phyloP scores from a whole-genome alignment of 1,140 invertebrate species.

The Oryzaephilus surinamensis region DNA sequence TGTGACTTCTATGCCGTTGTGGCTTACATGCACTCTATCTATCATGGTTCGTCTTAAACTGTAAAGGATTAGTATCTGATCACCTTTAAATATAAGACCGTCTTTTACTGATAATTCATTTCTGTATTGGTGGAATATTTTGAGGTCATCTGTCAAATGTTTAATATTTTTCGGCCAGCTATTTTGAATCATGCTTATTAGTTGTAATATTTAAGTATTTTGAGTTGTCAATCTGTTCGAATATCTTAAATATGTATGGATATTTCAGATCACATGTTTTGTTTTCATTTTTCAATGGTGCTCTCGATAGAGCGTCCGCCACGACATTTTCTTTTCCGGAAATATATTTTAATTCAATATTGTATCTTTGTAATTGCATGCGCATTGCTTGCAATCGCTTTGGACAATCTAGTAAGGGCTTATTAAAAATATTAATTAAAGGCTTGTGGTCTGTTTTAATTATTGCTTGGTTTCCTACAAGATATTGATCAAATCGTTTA shows the following conservation, averaged over 20 bases:
- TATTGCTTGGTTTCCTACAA: slow-evolving; percentile 23
- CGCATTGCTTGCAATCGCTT: slow-evolving; percentile 21
- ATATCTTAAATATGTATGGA: neutral
- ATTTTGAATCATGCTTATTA: neutral
- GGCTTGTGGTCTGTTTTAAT: slow-evolving; percentile 28
- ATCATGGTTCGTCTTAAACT: neutral
- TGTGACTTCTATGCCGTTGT: slow-evolving; percentile 17
- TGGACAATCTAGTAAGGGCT: slow-evolving; percentile 16
- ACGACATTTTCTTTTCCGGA: neutral
- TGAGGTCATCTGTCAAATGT: neutral
- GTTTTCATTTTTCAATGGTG: neutral
- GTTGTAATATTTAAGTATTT: neutral
- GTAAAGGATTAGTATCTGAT: neutral
- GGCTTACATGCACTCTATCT: neutral
- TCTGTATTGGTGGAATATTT: neutral
- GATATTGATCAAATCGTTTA: slow-evolving; percentile 28
- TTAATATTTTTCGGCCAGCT: neutral
- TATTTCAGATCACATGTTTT: neutral
- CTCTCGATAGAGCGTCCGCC: neutral
- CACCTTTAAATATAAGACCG: neutral
- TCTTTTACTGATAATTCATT: neutral
- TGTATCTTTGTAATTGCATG: slow-evolving; percentile 22
- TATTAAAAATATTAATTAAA: slow-evolving; percentile 21
- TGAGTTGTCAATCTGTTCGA: neutral
- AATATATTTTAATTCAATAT: slow-evolving; percentile 3